Conservation (phyloP, 2,888 invertebrate species). For the Diabrotica balteata region DNA sequence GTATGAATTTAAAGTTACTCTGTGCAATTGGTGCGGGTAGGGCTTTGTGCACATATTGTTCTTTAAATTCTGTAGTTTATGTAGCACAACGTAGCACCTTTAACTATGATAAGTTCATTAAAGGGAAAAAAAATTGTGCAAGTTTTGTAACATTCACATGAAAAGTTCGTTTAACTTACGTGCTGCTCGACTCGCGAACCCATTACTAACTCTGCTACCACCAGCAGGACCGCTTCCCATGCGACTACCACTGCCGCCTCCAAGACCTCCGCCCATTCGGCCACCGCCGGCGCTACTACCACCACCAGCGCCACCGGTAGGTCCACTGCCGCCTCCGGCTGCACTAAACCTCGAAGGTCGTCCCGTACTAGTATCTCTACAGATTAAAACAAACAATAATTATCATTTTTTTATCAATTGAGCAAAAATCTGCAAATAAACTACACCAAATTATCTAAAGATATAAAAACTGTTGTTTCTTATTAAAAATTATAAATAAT, state of each 20-base stretch:
- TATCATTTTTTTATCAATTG: too few species aligned
- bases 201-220: constrained; percentile 7
- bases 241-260: constrained; percentile 41
- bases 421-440: too few species aligned
- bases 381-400: too few species aligned
- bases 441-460: too few species aligned
- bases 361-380: constrained; percentile 36
- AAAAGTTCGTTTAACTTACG: constrained; percentile 21
- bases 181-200: constrained; percentile 35
- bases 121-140: too few species aligned
- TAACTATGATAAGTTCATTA: too few species aligned
- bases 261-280: constrained; percentile 25
- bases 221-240: constrained; percentile 9
- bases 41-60: constrained; percentile 14
- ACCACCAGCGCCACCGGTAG: constrained; percentile 40
- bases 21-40: constrained; percentile 6
- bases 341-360: constrained; percentile 31
- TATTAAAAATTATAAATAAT: too few species aligned
- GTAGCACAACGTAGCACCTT: too few species aligned
- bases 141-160: too few species aligned
- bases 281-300: constrained; percentile 43
- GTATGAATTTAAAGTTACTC: constrained; percentile 19
- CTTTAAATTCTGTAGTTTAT: constrained; percentile 1
- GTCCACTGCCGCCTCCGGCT: constrained; percentile 33
- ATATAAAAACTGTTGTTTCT: too few species aligned